phyloP scores from a whole-genome alignment of 2,113 vertebrate genomes.

The Gymnogyps californianus region DNA sequence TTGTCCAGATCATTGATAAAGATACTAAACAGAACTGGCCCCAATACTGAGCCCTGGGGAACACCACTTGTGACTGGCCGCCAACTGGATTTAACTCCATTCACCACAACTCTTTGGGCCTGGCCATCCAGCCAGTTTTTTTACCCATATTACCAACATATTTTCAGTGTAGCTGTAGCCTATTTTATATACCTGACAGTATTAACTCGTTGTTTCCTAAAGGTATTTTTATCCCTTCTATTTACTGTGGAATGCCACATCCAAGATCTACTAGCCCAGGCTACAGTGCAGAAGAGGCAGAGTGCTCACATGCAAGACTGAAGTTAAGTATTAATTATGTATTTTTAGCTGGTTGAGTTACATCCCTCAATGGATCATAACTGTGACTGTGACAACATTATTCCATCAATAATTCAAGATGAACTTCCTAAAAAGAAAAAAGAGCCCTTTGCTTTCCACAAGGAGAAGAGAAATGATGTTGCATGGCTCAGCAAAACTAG shows the following conservation, averaged over 20 bases:
- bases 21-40: not conserved
- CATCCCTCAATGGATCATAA: not conserved
- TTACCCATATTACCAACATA: not conserved
- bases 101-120: not conserved
- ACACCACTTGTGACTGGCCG: rapidly evolving
- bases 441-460: not conserved
- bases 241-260: not conserved
- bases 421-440: not conserved
- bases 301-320: not conserved
- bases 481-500: not conserved
- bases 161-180: not conserved
- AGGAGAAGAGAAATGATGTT: not conserved
- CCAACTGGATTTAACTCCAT: not conserved
- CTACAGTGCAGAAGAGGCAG: not conserved
- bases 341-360: not conserved
- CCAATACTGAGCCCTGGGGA: not conserved
- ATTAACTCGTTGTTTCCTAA: not conserved
- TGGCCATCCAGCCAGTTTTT: rapidly evolving
- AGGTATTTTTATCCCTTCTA: not conserved
- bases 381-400: not conserved
- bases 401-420: not conserved
- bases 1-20: not conserved
- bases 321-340: not conserved
- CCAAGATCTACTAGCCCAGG: not conserved
- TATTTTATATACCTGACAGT: not conserved